Evolutionary conservation across 1,140 invertebrate species (phyloP), one percentile per base, ranked within the genome.

Genomic region (Eulimnadia texana): DNA sequence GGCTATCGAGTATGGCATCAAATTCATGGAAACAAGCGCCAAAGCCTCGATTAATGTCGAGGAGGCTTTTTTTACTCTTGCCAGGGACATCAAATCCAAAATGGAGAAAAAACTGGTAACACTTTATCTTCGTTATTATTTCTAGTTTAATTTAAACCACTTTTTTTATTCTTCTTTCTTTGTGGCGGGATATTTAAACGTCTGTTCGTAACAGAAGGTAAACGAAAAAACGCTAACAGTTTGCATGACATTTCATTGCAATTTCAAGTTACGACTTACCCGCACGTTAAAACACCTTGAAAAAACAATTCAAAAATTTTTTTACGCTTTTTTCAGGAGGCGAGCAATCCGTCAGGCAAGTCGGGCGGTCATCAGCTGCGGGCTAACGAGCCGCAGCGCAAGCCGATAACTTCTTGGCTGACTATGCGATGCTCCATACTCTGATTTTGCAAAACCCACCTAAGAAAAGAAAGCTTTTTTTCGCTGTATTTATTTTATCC

Each of bases 31-130:
- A 77, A 93, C 89, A 50, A 91, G 88, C 66, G 90, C 90, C 19
- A 93, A 93, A 76, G 83, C 87, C 28, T 90, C 88, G 74, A 86
- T 89, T 68, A 90, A 91, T 72, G 89, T 94, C 50, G 89, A 92
- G 74, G 85, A 89, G 65, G 89, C 90, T 50, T 94, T 94, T 77
- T 90, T 89, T 67, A 93, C 89, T 66, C 79, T 96, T 69, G 93
- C 93, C 25, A 83, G 88, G 70, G 90, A 93, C 74, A 94, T 94
- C 68, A 95, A 94, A 78, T 82, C 86, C 50, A 93, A 94, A 80
- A 92, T 90, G 80, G 91, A 94, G 78, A 93, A 93, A 71, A 92
- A 92, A 84, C 80, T 93, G 85, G 90, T 91, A 79, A 77, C 80
- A 67, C 58, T 28, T 67, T 57, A 25, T 60, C 25, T 57, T 54